Evolutionary conservation across 2,113 vertebrate genomes (phyloP), one percentile per base, ranked within the genome.

Genomic region (Notechis scutatus): DNA sequence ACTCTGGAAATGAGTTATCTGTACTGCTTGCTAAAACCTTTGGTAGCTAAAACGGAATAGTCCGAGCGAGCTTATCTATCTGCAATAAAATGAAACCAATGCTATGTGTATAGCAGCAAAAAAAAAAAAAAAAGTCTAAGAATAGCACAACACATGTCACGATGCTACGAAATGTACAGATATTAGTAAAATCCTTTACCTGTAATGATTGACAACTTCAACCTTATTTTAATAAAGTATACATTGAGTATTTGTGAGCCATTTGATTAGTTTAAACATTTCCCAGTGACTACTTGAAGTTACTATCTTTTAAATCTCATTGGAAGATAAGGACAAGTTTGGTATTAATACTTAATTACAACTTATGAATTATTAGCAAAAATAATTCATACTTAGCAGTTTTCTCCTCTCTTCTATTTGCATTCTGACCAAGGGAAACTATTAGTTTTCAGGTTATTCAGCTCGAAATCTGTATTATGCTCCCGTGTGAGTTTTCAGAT

Each of bases 1-100:
- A 93, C 95, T 96, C 95, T 95, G 95, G 91, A 96, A 93, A 94
- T 95, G 69, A 90, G 54, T 50, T 85, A 85, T 26, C 54, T 93
- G 4, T 90, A 34, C n/a, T 59, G 59, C 54, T 52, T 11, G 39
- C 47, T 90, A 24, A 87, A 90, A 64, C 5, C 74, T 86, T 87
- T 52, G 23, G 12, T 54, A 64, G 29, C 55, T 85, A 26, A 56
- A 52, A 57, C 94, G 91, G 94, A 93, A 94, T 81, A 93, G 95
- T 95, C 29, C 20, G 39, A 81, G 88, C 61, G 61, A 85, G 18
- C 55, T 34, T 61, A 42, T 54, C 45, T 89, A 42, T 54, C 45
- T 89, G 86, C 81, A 94, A 94, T 85, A 85, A 91, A 91, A 92
- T 95, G 61, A 91, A 57, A 42, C 93, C 4, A 39, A 85, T 94